These are phyloP conservation scores for Osmerus eperlanus DNA, from an alignment of 2,113 vertebrate species.

Conservation along the genomic window DNA sequence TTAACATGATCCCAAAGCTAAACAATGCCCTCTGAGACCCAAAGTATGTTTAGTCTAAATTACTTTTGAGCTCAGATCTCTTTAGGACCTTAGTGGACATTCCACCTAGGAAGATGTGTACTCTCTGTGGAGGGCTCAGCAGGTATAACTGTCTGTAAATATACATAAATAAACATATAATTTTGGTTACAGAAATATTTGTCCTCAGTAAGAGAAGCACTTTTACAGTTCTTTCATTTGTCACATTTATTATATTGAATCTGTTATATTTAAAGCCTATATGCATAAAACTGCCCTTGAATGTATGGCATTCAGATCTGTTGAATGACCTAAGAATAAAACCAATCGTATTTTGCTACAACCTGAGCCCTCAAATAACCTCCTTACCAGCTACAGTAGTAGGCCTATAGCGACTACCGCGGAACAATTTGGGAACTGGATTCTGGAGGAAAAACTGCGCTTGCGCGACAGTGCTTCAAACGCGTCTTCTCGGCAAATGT, in stretches of 20 bases:
- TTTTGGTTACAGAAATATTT: constrained; percentile 31
- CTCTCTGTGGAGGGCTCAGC: constrained; percentile 30
- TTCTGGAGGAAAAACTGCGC: constrained; percentile 31
- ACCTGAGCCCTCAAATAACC: background rate
- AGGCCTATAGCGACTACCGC: no score
- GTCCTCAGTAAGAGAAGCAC: background rate
- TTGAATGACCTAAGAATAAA: no score
- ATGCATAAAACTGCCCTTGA: no score
- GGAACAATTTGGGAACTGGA: background rate
- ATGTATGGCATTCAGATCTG: no score
- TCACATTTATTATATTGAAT: no score
- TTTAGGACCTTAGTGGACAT: constrained; percentile 19
- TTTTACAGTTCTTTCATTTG: no score
- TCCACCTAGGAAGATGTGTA: constrained; percentile 12
- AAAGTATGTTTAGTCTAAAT: constrained; percentile 20
- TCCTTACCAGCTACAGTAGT: no score
- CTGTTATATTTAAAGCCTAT: no score
- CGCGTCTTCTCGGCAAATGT: constrained; percentile 7
- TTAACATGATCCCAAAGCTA: constrained; percentile 11
- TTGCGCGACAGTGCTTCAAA: constrained; percentile 38
- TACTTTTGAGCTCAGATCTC: constrained; percentile 5
- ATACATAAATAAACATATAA: constrained; percentile 49
- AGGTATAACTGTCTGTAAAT: constrained; percentile 45
- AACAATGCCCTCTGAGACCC: no score
- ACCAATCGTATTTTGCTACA: background rate